These are phyloP conservation scores for Zaprionus taronus DNA, from an alignment of 1,140 invertebrate genomes.

Conservation along the genomic window DNA sequence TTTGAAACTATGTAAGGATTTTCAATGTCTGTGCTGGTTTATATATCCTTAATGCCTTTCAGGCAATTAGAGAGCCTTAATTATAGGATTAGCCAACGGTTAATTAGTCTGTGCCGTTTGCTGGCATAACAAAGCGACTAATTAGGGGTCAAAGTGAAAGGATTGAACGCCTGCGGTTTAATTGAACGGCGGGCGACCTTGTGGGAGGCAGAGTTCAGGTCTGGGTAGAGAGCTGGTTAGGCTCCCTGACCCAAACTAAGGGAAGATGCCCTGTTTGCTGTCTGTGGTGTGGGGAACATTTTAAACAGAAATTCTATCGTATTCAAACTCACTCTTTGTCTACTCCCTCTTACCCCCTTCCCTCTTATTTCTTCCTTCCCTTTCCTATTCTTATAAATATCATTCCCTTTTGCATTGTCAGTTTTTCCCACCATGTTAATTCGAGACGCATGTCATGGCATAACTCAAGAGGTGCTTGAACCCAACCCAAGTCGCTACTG, in stretches of 20 bases:
- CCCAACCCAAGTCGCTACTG: neutral
- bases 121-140: conserved; percentile 41
- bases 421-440: conserved; percentile 46
- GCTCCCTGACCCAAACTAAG: no score
- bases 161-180: conserved; percentile 26
- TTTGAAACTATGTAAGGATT: neutral
- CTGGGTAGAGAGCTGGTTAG: no score
- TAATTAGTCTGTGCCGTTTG: conserved; percentile 24
- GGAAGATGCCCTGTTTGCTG: no score
- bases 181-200: neutral
- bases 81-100: conserved; percentile 17
- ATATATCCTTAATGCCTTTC: neutral
- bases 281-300: no score
- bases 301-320: neutral
- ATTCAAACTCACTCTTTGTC: neutral
- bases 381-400: neutral
- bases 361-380: neutral
- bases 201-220: neutral
- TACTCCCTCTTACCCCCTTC: neutral
- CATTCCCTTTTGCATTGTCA: neutral
- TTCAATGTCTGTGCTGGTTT: neutral
- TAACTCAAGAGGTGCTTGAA: conserved; percentile 49
- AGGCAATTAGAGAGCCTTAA: neutral
- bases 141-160: conserved; percentile 18
- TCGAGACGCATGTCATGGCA: conserved; percentile 35